Evolutionary conservation across 2,888 invertebrate genomes (phyloP).

Genomic region (Melieria omissa): DNA sequence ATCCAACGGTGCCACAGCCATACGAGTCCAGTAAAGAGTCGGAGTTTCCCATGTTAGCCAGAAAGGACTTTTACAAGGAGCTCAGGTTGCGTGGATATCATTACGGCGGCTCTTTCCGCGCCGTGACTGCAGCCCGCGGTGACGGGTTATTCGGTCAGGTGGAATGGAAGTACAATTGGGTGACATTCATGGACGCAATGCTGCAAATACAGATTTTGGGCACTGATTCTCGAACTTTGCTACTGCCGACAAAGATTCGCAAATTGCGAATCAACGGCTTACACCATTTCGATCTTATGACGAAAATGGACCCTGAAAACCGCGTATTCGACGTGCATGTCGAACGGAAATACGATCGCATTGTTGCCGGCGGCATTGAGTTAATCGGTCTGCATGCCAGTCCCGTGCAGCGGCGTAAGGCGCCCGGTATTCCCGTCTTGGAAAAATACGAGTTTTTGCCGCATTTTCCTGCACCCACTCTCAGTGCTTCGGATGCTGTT

Average conservation of each 20-base stretch:
- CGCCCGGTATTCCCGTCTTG: slow-evolving; percentile 80
- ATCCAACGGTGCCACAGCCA: slow-evolving; percentile 49
- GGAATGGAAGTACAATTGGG: slow-evolving; percentile 86
- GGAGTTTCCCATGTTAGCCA: slow-evolving; percentile 65
- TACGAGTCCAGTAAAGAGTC: slow-evolving; percentile 48
- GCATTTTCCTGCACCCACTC: slow-evolving; percentile 65
- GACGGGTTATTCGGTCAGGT: slow-evolving; percentile 62
- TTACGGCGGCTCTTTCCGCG: slow-evolving; percentile 65
- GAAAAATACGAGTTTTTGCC: slow-evolving; percentile 82
- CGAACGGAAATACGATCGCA: slow-evolving; percentile 54
- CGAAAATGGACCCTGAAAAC: slow-evolving; percentile 61
- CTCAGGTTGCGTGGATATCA: slow-evolving; percentile 78
- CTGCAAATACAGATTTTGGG: slow-evolving; percentile 82
- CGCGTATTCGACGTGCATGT: slow-evolving; percentile 59
- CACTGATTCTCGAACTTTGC: slow-evolving; percentile 75
- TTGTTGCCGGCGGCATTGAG: slow-evolving; percentile 80
- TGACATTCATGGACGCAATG: slow-evolving; percentile 89
- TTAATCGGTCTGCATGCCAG: slow-evolving; percentile 81
- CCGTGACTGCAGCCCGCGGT: slow-evolving; percentile 56
- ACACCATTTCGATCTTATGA: slow-evolving; percentile 71
- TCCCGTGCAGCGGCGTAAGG: slow-evolving; percentile 76
- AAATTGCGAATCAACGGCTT: slow-evolving; percentile 77
- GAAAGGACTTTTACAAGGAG: slow-evolving; percentile 77
- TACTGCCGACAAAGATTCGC: slow-evolving; percentile 81
- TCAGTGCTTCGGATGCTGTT: slow-evolving; percentile 68